phyloP scores from a whole-genome alignment of 1,140 invertebrate genomes.

The Pantala flavescens region DNA sequence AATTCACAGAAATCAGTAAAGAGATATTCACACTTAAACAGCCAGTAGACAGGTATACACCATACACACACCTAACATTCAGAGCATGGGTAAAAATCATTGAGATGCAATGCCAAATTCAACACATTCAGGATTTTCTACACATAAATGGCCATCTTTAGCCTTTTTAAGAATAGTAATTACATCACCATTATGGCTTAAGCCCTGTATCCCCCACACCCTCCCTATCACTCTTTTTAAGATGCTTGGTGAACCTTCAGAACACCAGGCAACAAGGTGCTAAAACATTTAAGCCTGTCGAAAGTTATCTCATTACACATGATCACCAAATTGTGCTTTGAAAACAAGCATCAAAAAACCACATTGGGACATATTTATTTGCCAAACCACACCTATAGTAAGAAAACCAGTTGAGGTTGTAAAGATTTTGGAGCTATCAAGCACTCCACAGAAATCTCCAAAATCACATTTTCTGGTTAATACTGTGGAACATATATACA shows the following conservation, averaged over 20 bases:
- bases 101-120: not conserved
- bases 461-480: not conserved
- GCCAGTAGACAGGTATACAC: conserved; percentile 8
- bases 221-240: not conserved
- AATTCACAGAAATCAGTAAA: not conserved
- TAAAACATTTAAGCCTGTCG: conserved; percentile 4
- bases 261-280: not conserved
- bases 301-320: not conserved
- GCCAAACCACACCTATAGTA: conserved; percentile 1
- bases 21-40: not conserved
- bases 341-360: conserved; percentile 4
- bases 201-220: conserved; percentile 6
- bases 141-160: not conserved
- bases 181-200: not conserved
- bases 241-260: not conserved
- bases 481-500: too few species aligned
- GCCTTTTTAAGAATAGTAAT: not conserved
- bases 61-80: not conserved
- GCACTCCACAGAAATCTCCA: not conserved
- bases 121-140: conserved; percentile 10
- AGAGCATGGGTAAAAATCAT: conserved; percentile 6
- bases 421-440: not conserved
- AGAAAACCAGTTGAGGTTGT: not conserved
- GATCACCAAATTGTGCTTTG: conserved; percentile 5
- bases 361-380: conserved; percentile 9